Conservation (phyloP, 2,113 vertebrate genomes). For the Peromyscus polionotus region DNA sequence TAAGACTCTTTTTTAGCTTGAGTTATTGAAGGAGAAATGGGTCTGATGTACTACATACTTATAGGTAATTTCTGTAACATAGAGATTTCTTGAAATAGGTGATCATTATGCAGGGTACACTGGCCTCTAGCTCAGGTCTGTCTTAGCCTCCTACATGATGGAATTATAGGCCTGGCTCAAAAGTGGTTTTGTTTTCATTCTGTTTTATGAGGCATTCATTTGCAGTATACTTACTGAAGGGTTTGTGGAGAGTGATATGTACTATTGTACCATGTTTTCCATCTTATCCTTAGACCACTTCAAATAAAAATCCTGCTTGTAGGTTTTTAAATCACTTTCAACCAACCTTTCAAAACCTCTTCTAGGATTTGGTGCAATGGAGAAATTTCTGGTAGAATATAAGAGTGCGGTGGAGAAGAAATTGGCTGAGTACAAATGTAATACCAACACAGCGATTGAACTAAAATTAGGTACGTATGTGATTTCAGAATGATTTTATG, state of each 20-base stretch:
- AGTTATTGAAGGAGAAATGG: constrained; percentile 51
- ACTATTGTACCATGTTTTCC: constrained; percentile 12
- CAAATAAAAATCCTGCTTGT: constrained; percentile 28
- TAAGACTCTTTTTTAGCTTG: neutral
- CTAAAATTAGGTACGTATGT: constrained; percentile 94
- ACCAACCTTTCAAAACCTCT: constrained; percentile 67
- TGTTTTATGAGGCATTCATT: neutral
- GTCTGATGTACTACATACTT: neutral
- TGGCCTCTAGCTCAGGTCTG: neutral
- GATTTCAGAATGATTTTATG: constrained; percentile 8
- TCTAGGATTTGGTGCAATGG: constrained; percentile 94
- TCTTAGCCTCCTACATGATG: neutral
- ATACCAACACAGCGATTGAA: constrained; percentile 97
- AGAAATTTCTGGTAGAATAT: constrained; percentile 98
- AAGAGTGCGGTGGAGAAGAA: constrained; percentile 98
- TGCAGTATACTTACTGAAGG: neutral
- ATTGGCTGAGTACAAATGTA: constrained; percentile 98
- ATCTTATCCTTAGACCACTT: constrained; percentile 21
- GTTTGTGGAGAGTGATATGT: neutral
- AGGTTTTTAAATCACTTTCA: constrained; percentile 53
- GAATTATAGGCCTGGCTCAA: neutral
- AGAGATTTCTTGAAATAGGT: constrained; percentile 21
- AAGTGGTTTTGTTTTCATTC: neutral
- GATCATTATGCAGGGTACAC: neutral
- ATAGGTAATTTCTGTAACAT: neutral